A percentile compares a stretch with the other conserved stretches of the same genome.
Evolutionary conservation across 2,113 vertebrate species (phyloP).

Genomic region (Macaca nemestrina): DNA sequence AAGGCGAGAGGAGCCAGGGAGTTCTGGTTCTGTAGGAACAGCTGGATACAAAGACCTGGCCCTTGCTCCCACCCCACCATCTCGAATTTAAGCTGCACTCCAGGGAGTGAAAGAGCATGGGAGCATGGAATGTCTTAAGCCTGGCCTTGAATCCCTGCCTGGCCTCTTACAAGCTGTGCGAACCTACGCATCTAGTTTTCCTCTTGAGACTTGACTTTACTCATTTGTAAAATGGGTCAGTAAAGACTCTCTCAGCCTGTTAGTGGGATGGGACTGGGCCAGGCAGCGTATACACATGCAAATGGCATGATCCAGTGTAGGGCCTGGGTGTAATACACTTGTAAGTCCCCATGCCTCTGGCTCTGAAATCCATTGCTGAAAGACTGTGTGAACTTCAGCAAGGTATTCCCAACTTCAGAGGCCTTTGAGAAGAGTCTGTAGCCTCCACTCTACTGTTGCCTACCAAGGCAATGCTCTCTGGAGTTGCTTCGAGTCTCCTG

Average conservation of each 20-base stretch:
- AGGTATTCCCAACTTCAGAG: background rate
- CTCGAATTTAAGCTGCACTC: background rate
- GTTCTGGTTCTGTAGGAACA: background rate
- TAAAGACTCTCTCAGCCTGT: background rate
- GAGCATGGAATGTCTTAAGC: background rate
- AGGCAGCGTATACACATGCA: fast-evolving
- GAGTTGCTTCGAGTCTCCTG: background rate
- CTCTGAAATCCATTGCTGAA: background rate
- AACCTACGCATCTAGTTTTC: background rate
- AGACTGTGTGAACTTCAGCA: background rate
- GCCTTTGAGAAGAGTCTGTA: background rate
- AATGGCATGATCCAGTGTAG: background rate
- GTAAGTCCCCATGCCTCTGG: background rate
- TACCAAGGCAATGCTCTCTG: background rate
- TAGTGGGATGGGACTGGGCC: background rate
- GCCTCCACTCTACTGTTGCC: background rate
- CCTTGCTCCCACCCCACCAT: fast-evolving
- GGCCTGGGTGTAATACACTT: background rate
- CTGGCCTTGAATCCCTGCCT: background rate
- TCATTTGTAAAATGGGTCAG: background rate
- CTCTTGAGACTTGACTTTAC: background rate
- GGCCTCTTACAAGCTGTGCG: background rate
- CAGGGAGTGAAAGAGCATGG: background rate
- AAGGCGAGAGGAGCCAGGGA: background rate
- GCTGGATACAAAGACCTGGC: background rate